A percentile compares a stretch with the other conserved stretches of the same genome.
phyloP scores from a whole-genome alignment of 2,888 invertebrate genomes.

The Cheilosia grossa region DNA sequence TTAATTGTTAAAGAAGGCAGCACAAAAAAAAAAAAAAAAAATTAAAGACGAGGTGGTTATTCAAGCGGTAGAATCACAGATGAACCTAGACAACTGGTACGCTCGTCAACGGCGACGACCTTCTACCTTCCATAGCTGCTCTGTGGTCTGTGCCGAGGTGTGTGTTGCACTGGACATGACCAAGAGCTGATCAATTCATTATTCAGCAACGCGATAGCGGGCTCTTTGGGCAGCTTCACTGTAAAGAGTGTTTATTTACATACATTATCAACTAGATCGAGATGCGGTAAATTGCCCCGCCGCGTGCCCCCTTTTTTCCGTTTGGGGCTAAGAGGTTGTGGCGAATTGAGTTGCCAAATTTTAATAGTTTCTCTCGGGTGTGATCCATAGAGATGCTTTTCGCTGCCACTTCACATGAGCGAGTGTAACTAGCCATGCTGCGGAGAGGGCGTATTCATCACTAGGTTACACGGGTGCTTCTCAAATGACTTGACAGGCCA shows the following conservation, averaged over 20 bases:
- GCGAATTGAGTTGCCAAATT: slow-evolving; percentile 27
- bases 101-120: slow-evolving; percentile 61
- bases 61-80: slow-evolving; percentile 43
- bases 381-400: slow-evolving; percentile 9
- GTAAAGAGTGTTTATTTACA: slow-evolving; percentile 25
- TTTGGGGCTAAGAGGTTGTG: background rate
- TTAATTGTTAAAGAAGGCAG: slow-evolving; percentile 44
- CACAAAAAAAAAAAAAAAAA: background rate
- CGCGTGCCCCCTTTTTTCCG: background rate
- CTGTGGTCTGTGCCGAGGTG: background rate
- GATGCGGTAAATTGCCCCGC: background rate
- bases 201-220: slow-evolving; percentile 31
- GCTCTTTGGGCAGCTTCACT: slow-evolving; percentile 38
- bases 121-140: slow-evolving; percentile 53
- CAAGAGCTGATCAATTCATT: slow-evolving; percentile 63
- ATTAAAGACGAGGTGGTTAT: slow-evolving; percentile 24
- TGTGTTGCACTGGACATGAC: slow-evolving; percentile 39
- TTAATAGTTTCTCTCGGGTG: background rate
- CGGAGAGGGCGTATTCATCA: slow-evolving; percentile 61
- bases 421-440: slow-evolving; percentile 17
- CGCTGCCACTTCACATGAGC: background rate
- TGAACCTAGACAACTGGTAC: slow-evolving; percentile 57
- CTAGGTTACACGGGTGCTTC: slow-evolving; percentile 47
- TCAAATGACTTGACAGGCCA: slow-evolving; percentile 60
- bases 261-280: slow-evolving; percentile 38